These are phyloP conservation scores for Papilio gigon DNA, from an alignment of 2,888 invertebrate species.

Conservation along the genomic window DNA sequence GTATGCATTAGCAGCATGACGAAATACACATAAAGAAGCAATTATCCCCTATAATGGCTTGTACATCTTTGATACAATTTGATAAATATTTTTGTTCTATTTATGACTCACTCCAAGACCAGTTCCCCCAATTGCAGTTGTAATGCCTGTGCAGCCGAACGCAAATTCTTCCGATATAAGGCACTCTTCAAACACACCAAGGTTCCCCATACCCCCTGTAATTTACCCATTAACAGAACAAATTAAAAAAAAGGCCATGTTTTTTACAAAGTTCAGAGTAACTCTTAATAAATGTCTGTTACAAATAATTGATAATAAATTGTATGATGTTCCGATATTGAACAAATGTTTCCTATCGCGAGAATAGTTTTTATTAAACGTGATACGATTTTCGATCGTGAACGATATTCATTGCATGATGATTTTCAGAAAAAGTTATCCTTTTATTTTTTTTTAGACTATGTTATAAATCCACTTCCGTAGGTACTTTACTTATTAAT, in stretches of 20 bases:
- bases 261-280: background rate
- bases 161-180: slow-evolving; percentile 83
- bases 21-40: background rate
- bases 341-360: too few relatives aligned
- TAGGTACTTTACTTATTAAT: background rate
- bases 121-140: slow-evolving; percentile 59
- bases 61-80: background rate
- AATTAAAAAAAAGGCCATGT: background rate
- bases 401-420: too few relatives aligned
- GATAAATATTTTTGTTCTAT: background rate
- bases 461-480: slow-evolving; percentile 3
- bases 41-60: background rate
- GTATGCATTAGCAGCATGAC: background rate
- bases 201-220: slow-evolving; percentile 79
- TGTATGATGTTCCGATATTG: too few relatives aligned
- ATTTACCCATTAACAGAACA: slow-evolving; percentile 43
- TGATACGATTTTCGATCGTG: too few relatives aligned
- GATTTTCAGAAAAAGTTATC: too few relatives aligned
- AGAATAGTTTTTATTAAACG: too few relatives aligned
- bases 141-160: slow-evolving; percentile 85
- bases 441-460: too few relatives aligned
- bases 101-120: slow-evolving; percentile 60
- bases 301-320: too few relatives aligned
- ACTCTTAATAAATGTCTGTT: background rate
- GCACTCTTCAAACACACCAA: slow-evolving; percentile 80